These are phyloP conservation scores for Tyria jacobaeae DNA, from an alignment of 2,888 invertebrate genomes.

Conservation along the genomic window DNA sequence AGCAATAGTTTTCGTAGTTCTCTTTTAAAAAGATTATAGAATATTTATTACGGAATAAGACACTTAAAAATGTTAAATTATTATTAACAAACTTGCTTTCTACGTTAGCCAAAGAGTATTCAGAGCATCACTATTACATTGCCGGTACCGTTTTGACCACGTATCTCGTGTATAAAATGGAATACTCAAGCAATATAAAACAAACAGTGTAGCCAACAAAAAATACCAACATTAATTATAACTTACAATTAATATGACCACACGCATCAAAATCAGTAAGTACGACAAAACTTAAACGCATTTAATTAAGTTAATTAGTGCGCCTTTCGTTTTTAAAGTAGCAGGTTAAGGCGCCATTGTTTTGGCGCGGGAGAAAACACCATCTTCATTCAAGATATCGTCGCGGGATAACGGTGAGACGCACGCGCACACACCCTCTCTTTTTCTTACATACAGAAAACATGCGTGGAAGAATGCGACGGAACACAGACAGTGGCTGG, in stretches of 20 bases:
- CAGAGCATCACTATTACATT: slow-evolving; percentile 24
- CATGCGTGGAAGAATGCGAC: slow-evolving; percentile 56
- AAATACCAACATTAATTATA: slow-evolving; percentile 29
- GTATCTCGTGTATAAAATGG: slow-evolving; percentile 21
- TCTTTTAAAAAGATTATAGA: no score
- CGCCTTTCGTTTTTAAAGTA: slow-evolving; percentile 80
- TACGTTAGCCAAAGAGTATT: slow-evolving; percentile 27
- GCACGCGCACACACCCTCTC: slow-evolving; percentile 68
- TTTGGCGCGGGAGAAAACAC: slow-evolving; percentile 85
- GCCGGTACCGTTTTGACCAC: slow-evolving; percentile 40
- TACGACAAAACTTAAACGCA: slow-evolving; percentile 57
- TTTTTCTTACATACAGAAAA: slow-evolving; percentile 44
- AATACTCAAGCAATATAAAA: slow-evolving; percentile 26
- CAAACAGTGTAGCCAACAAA: slow-evolving; percentile 32
- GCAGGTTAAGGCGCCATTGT: slow-evolving; percentile 79
- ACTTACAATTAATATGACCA: slow-evolving; percentile 44
- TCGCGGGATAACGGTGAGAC: slow-evolving; percentile 83
- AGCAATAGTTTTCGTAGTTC: no score
- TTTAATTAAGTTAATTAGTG: slow-evolving; percentile 70
- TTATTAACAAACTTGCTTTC: slow-evolving; percentile 16
- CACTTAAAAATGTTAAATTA: slow-evolving; percentile 5
- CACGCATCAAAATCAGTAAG: slow-evolving; percentile 48
- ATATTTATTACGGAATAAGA: background rate
- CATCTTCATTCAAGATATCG: slow-evolving; percentile 86
- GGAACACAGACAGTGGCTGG: slow-evolving; percentile 70